Conservation (phyloP, 2,888 invertebrate genomes). For the Agelastica alni region DNA sequence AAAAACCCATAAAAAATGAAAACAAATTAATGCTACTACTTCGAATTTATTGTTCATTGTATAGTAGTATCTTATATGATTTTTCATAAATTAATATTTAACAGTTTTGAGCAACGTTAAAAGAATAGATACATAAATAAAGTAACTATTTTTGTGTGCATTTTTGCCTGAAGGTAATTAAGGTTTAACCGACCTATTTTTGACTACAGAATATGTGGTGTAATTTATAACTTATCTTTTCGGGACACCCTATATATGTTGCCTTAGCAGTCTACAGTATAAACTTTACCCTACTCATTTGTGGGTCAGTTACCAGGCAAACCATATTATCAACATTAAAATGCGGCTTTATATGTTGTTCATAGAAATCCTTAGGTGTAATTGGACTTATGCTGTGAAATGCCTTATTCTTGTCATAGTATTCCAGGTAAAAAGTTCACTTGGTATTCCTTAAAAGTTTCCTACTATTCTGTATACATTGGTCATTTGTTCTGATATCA, state of each 20-base stretch:
- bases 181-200: too few relatives aligned
- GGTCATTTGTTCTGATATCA: slow-evolving; percentile 72
- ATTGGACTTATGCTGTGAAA: slow-evolving; percentile 76
- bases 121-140: too few relatives aligned
- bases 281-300: slow-evolving; percentile 78
- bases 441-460: slow-evolving; percentile 83
- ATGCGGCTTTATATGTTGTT: slow-evolving; percentile 73
- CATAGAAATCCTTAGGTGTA: slow-evolving; percentile 80
- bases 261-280: slow-evolving; percentile 86
- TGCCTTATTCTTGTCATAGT: slow-evolving; percentile 79
- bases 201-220: too few relatives aligned
- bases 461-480: slow-evolving; percentile 80
- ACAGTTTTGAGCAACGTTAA: too few relatives aligned
- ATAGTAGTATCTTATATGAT: too few relatives aligned
- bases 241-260: slow-evolving; percentile 87
- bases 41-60: too few relatives aligned
- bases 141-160: too few relatives aligned
- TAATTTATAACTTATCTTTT: too few relatives aligned
- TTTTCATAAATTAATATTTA: too few relatives aligned
- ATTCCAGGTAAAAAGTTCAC: slow-evolving; percentile 82
- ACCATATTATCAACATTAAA: slow-evolving; percentile 82
- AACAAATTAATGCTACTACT: too few relatives aligned
- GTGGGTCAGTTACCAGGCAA: slow-evolving; percentile 75
- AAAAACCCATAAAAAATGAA: too few relatives aligned
- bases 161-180: too few relatives aligned